Conservation (phyloP, 2,113 vertebrate genomes). For the Syngnathus typhle region DNA sequence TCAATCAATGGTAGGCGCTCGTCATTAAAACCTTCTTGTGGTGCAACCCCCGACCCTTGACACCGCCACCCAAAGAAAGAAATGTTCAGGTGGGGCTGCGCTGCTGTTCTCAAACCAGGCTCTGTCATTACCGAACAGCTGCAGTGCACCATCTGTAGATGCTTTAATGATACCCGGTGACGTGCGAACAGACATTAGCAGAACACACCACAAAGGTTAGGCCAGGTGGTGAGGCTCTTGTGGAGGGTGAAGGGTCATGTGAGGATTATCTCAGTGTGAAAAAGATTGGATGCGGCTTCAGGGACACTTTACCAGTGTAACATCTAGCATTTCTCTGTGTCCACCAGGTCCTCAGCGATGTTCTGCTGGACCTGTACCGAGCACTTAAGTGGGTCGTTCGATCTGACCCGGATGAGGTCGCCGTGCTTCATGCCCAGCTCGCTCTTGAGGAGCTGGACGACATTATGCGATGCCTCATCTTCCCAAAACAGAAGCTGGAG, state of each 20-base stretch:
- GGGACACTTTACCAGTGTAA: neutral
- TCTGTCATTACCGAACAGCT: conserved; percentile 56
- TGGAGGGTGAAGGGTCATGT: neutral
- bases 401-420: conserved; percentile 70
- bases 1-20: neutral
- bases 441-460: conserved; percentile 85
- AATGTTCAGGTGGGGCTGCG: conserved; percentile 12
- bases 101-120: conserved; percentile 23
- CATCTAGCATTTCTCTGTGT: neutral
- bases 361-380: conserved; percentile 85
- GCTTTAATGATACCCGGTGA: conserved; percentile 38
- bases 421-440: conserved; percentile 83
- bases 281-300: neutral
- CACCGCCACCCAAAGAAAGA: neutral
- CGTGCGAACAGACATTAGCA: conserved; percentile 17
- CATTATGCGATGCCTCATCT: conserved; percentile 77
- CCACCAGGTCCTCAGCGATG: conserved; percentile 73
- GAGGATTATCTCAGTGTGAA: neutral
- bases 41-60: neutral
- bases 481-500: conserved; percentile 80
- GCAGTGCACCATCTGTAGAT: conserved; percentile 24
- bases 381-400: conserved; percentile 81
- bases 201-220: conserved; percentile 5
- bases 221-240: neutral
- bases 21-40: neutral